Percentiles rank a stretch among this genome's conserved stretches.
Conservation (phyloP, 2,888 invertebrate species). For the Latrodectus hesperus region DNA sequence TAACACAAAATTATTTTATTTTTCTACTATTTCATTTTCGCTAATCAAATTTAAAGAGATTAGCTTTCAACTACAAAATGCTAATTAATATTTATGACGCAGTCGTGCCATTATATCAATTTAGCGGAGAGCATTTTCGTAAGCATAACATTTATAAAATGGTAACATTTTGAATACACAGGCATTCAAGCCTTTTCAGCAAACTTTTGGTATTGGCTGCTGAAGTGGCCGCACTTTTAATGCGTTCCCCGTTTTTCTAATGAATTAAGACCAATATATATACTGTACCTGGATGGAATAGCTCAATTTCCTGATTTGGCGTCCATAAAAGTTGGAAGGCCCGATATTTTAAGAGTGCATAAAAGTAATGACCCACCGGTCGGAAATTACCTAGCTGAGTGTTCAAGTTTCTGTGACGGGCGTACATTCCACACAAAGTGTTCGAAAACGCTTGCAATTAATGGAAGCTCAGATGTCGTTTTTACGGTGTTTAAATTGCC, state of each 20-base stretch:
- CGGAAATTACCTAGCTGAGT: conserved; percentile 40
- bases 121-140: no score
- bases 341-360: conserved; percentile 55
- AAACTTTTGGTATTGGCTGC: not conserved
- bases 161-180: no score
- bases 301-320: conserved; percentile 1
- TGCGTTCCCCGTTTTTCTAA: not conserved
- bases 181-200: no score
- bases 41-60: no score
- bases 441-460: not conserved
- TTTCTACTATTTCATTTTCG: no score
- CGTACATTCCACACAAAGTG: not conserved
- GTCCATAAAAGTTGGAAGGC: conserved; percentile 45
- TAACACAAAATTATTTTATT: no score
- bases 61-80: no score
- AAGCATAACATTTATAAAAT: no score
- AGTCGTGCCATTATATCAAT: no score
- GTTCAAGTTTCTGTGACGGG: not conserved
- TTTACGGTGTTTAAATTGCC: not conserved
- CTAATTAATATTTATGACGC: no score
- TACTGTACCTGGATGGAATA: not conserved
- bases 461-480: not conserved
- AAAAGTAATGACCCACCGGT: conserved; percentile 47
- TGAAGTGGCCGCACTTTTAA: not conserved
- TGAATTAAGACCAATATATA: not conserved